Base-by-base conservation (phyloP, 2,888 invertebrate genomes). In the Drosophila vallismaia region DNA sequence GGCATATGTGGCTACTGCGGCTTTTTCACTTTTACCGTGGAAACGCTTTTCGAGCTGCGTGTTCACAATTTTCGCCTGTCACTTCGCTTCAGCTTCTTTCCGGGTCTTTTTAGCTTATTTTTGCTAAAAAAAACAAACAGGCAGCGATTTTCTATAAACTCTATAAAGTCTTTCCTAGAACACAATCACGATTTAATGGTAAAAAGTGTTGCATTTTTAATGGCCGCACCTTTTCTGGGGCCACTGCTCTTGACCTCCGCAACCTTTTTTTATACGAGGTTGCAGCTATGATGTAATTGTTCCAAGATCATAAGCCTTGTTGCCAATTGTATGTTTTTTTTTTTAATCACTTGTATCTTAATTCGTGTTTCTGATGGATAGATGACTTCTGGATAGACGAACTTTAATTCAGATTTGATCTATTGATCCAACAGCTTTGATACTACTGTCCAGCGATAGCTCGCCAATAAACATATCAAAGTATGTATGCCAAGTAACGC, bases 21-120 rank as follows among this genome's bases (percentile, higher is more conserved):
- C 87, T 89, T 89, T 89, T 87, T 78, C 87, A 77, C 83, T 88
- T 89, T 86, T 86, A 78, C 76, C 82, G 76, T 71, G 82, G 75
- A 68, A 57, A 80, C 84, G 80, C 80, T 80, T 83, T 74, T 66
- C 76, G 74, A 66, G 79, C 77, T 79, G 79, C 74, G 71, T 80
- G 69, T 71, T 63, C 71, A 62, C 71, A 78, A 79, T 74, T 81
- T 79, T 75, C 67, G 68, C 75, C 71, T 85, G 79, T 76, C 73
- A 69, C 60, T 57, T 44, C 29, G 55, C 55, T 48, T 67, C 53
- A 36, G 71, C 50, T 28, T 38, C 38, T 56, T 59, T 9, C 53
- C 26, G 71, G 50, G 24, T 38, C 38, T 56, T 59, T 9, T 51
- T 19, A 53, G 55, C 71, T 62, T 76, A 79, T 79, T 82, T 86